Evolutionary conservation across 2,113 vertebrate genomes (phyloP).

Genomic region (human (Homo sapiens)): GRCh38 chr2:229137001-229137500

Average conservation of each 20-base stretch:
- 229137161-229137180: not conserved
- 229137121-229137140: conserved; percentile 23
- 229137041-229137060: not conserved
- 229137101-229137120: not conserved
- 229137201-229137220: not conserved
- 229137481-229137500: conserved; percentile 49
- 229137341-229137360: not conserved
- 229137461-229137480: not conserved
- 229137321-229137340: conserved; percentile 11
- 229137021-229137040: not conserved
- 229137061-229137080: not conserved
- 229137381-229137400: not conserved
- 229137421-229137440: conserved; percentile 39
- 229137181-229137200: not conserved
- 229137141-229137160: conserved; percentile 52
- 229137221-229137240: not conserved
- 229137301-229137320: not conserved
- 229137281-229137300: not conserved
- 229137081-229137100: conserved; percentile 56
- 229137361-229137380: not conserved
- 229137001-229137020: not conserved
- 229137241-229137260: not conserved
- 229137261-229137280: not conserved
- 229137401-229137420: conserved; percentile 6
- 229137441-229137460: not conserved